Evolutionary conservation across 2,113 vertebrate genomes (phyloP).

Genomic region (Arvicanthis niloticus): DNA sequence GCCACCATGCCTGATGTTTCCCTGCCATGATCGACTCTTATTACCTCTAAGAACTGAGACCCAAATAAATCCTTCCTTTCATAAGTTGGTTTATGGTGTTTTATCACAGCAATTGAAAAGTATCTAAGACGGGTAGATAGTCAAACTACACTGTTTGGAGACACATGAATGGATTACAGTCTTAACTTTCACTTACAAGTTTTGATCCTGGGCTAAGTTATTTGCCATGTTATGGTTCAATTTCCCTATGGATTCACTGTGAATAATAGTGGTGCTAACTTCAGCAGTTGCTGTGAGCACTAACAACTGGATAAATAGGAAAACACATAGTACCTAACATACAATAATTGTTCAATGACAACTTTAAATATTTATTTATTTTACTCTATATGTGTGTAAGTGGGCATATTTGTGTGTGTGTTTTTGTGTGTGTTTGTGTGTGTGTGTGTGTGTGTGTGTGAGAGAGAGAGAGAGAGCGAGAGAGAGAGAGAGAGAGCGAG

Average conservation of each 20-base stretch:
- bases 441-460: neutral
- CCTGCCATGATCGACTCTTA: neutral
- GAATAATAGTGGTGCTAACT: neutral
- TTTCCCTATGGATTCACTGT: neutral
- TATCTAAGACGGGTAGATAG: neutral
- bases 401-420: neutral
- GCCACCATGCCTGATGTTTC: neutral
- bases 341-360: conserved; percentile 4
- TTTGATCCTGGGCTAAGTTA: neutral
- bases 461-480: too few relatives aligned
- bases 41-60: neutral
- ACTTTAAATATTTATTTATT: neutral
- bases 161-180: neutral
- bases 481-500: too few relatives aligned
- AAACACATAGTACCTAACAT: neutral
- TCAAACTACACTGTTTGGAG: conserved; percentile 7
- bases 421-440: neutral
- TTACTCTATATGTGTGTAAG: neutral
- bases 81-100: neutral
- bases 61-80: neutral
- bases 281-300: neutral
- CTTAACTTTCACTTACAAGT: neutral
- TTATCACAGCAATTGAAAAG: neutral
- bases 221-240: conserved; percentile 18
- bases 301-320: neutral